These are phyloP conservation scores for Triplophysa bombifrons DNA, from an alignment of 2,797 vertebrate species.

Conservation along the genomic window DNA sequence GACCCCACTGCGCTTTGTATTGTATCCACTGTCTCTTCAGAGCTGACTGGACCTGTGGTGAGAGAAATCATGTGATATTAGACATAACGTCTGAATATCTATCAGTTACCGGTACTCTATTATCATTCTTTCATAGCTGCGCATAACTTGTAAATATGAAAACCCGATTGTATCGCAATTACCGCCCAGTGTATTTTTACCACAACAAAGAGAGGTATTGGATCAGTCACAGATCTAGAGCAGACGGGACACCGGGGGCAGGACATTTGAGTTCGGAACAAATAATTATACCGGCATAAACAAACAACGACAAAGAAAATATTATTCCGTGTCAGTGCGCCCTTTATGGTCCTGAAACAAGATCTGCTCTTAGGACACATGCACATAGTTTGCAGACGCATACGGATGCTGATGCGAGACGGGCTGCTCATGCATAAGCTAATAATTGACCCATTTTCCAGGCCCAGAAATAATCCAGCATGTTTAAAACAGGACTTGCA, in stretches of 20 bases:
- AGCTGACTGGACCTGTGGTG: conserved; percentile 85
- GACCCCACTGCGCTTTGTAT: conserved; percentile 89
- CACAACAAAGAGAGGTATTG: conserved; percentile 58
- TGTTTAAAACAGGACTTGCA: conserved; percentile 60
- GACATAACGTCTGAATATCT: background rate
- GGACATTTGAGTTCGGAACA: conserved; percentile 57
- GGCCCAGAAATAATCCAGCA: conserved; percentile 56
- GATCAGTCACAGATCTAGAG: conserved; percentile 56
- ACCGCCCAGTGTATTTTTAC: conserved; percentile 68
- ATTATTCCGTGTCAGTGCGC: conserved; percentile 56
- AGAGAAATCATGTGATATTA: background rate
- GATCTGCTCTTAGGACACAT: conserved; percentile 53
- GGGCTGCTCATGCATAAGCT: conserved; percentile 58
- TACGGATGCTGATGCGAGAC: conserved; percentile 52
- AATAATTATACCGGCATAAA: conserved; percentile 65
- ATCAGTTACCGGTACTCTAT: background rate
- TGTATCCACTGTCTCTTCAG: conserved; percentile 93
- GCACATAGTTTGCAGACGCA: conserved; percentile 45
- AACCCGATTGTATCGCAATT: conserved; percentile 16
- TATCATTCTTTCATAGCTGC: background rate
- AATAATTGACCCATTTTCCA: conserved; percentile 70
- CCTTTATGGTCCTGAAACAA: conserved; percentile 44
- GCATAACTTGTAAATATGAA: background rate
- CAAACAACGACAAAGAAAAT: conserved; percentile 60
- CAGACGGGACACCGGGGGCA: conserved; percentile 15